Evolutionary conservation across 2,888 invertebrate genomes (phyloP).

Genomic region (Amblyteles armatorius): DNA sequence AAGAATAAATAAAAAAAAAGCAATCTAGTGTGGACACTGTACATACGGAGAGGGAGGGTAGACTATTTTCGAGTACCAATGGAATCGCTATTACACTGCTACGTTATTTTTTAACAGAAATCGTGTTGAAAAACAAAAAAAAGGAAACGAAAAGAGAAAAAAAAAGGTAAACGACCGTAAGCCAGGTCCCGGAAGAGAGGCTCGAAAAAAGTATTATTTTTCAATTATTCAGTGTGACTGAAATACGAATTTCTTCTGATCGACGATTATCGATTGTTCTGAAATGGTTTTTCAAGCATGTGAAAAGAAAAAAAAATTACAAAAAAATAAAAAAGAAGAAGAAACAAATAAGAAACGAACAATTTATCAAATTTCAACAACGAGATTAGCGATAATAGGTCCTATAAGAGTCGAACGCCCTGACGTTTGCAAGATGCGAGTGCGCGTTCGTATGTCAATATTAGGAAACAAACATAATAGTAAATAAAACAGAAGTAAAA

Average conservation of each 20-base stretch:
- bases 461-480: not conserved
- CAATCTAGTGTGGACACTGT: constrained; percentile 54
- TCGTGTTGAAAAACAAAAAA: constrained; percentile 20
- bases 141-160: constrained; percentile 28
- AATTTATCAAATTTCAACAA: constrained; percentile 65
- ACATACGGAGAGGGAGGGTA: constrained; percentile 58
- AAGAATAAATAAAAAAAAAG: constrained; percentile 17
- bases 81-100: constrained; percentile 47
- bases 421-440: constrained; percentile 34
- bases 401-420: constrained; percentile 49
- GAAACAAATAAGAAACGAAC: constrained; percentile 55
- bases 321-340: constrained; percentile 11
- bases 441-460: constrained; percentile 28
- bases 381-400: constrained; percentile 67
- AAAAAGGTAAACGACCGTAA: constrained; percentile 37
- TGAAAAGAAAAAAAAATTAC: not conserved
- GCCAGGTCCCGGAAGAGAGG: constrained; percentile 44
- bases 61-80: constrained; percentile 62
- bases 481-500: constrained; percentile 17
- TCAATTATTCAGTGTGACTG: constrained; percentile 57
- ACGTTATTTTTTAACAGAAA: constrained; percentile 56
- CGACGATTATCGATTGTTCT: constrained; percentile 39
- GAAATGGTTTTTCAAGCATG: constrained; percentile 33
- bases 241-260: constrained; percentile 57
- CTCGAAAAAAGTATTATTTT: constrained; percentile 67